Base-by-base conservation (phyloP, 2,113 vertebrate species). In the Mixornis gularis region DNA sequence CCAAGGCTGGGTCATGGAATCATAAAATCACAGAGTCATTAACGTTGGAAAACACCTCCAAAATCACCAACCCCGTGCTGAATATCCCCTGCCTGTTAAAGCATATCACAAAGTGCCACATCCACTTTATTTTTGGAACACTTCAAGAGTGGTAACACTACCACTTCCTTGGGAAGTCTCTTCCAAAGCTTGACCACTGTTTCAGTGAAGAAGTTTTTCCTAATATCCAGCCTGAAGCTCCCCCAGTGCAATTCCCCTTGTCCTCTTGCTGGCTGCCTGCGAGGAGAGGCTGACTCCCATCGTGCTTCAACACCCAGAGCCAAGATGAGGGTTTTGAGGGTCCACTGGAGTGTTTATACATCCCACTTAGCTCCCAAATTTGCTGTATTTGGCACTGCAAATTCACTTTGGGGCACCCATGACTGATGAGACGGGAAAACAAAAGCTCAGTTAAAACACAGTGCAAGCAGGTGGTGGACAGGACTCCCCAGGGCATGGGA, bases 401-500 rank as follows among this genome's bases (percentile, higher is more conserved):
- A 55, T n/a, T 56, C 44, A 32, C n/a, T 11, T 13, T 9, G 36
- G 6, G 40, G 36, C 30, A 79, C n/a, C 21, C 32, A 5, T 2
- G 12, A 17, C 13, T 13, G 64, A 58, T 0, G 1, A 34, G 38
- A 34, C 19, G 24, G 17, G 14, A 3, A 11, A 22, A 30, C 13
- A 66, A 60, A 53, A 27, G 6, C 52, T 55, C 16, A 10, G 2
- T 52, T 65, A 24, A 76, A 82, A 32, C 48, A 38, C 9, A 15
- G 12, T 2, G 7, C 1, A 1, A 51, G n/a, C 0, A 1, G 10
- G 43, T 24, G 22, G 9, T 49, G 52, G 69, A 44, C 19, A 17
- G 4, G 8, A 30, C 21, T 40, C 17, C 16, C 40, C 5, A 4
- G 27, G 29, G 19, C 9, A 3, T 0, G 0, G 27, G 14, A 74